Base-by-base conservation (phyloP, 2,888 invertebrate genomes). In the Apeira syringaria region DNA sequence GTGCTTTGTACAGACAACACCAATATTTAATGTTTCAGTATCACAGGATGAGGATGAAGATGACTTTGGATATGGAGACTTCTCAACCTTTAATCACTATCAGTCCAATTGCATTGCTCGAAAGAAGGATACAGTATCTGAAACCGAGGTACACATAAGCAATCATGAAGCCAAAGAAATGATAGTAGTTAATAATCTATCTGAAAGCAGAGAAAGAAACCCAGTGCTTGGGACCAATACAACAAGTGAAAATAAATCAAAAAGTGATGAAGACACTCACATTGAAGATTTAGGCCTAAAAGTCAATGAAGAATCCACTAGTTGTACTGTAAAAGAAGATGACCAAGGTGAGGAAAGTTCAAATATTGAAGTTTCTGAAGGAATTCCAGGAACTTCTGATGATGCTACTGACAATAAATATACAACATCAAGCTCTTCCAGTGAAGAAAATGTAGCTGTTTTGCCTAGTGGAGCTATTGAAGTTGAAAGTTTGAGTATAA, bases 41-140 rank as follows among this genome's bases (percentile, higher is more conserved):
- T 86, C 89, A 43, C 86, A 86, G 65, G 87, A 87, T 46, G 82
- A 84, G 43, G 82, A 82, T 28, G 69, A 70, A 30, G 65, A 68
- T 64, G 72, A 71, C 34, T 89, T 78, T 64, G 74, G 75, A 47
- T 88, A 76, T 68, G 74, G 73, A 40, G 73, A 67, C 54, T 85
- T 74, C 62, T 64, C 80, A 39, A 68, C 74, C 28, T 83, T 68
- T 47, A 71, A 66, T 51, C 64, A 74, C 47, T 76, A 71, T 54
- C 64, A 74, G 51, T 48, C 74, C 9, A 46, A 46, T 9, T 30
- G 39, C 18, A 27, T 24, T 27, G 10, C 31, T 8, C 31, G 24
- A 31, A 56, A 52, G 40, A 50, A 54, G 35, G 41, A 50, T 27
- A 45, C 49, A 27, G 7, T 29, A 2, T 27, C 31, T 35, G n/a